phyloP scores from a whole-genome alignment of 92 coral and sea anemone species.

The Hydrozoanthus gracilis region DNA sequence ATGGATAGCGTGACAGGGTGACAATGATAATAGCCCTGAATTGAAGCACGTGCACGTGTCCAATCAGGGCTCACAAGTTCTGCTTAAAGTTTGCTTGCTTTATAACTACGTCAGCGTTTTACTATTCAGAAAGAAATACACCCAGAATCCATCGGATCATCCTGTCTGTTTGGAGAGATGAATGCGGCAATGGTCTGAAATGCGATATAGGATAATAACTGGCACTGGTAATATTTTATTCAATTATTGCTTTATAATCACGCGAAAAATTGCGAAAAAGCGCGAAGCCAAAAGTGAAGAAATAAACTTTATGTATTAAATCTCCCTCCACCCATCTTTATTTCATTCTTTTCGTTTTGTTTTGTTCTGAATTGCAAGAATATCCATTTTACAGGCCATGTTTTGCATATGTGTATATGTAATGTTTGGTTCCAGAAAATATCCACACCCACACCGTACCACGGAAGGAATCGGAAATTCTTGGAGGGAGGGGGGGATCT shows the following conservation, averaged over 20 bases:
- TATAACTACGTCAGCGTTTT: slow-evolving; percentile 1
- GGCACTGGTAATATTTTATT: slow-evolving; percentile 3
- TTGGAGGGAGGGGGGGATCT: neutral
- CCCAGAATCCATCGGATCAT: slow-evolving; percentile 6
- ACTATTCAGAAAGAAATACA: slow-evolving; percentile 2
- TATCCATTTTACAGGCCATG: slow-evolving; percentile 5
- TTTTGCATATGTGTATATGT: slow-evolving; percentile 2
- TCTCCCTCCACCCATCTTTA: slow-evolving; percentile 6
- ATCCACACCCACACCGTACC: neutral
- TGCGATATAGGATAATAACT: slow-evolving; percentile 3
- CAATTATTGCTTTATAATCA: slow-evolving; percentile 1
- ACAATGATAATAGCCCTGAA: slow-evolving; percentile 27
- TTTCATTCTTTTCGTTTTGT: slow-evolving; percentile 2
- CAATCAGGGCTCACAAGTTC: slow-evolving; percentile 25
- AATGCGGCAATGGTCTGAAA: slow-evolving; percentile 6
- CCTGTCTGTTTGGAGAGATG: slow-evolving; percentile 1
- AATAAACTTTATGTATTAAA: slow-evolving; percentile 1
- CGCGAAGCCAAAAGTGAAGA: slow-evolving; percentile 6
- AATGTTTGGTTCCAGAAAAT: neutral
- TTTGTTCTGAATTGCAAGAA: slow-evolving; percentile 3
- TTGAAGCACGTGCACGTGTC: slow-evolving; percentile 28
- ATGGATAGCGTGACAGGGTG: slow-evolving; percentile 18
- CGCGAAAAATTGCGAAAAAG: slow-evolving; percentile 5
- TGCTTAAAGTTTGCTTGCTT: slow-evolving; percentile 4
- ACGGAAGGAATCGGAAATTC: no score